Base-by-base conservation (phyloP, 2,888 invertebrate genomes). In the Plebejus argus region DNA sequence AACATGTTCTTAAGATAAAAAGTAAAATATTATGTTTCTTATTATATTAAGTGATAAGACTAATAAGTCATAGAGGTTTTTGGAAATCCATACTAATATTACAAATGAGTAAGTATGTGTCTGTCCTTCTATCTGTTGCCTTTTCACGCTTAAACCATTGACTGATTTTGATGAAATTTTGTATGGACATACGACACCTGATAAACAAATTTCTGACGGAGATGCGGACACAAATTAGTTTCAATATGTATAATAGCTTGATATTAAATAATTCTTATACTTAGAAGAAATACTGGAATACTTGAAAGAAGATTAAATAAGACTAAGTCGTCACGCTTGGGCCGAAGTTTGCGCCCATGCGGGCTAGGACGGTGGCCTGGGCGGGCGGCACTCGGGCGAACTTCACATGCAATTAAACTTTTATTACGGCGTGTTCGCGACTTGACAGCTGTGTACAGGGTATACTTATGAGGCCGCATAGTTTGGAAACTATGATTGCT, bases 371-470 rank as follows among this genome's bases (percentile, higher is more conserved):
- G 53, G 53, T 28, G 28, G 23, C 28, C 45, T 45, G 45, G 10
- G 28, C 28, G 28, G 20, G 66, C 66, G 28, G 28, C 15, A 28
- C 28, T 23, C 66, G 66, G 28, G 6, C 66, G 28, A 66, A 66
- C 66, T 66, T 66, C 28, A 66, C 66, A 66, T 66, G 66, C 66
- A 66, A 66, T 66, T 66, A 66, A 66, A 66, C 28, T 66, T 66
- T 66, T 66, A 66, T 66, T 66, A 66, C 66, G 66, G 61, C 15
- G 61, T 66, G 66, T 33, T 66, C 66, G 66, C 66, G 66, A 66
- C 28, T 66, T 66, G 66, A 66, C 66, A 66, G 28, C 66, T 66
- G 66, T 66, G n/a, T 20, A 33, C 28, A 66, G 28, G 18, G 18
- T 66, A 28, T 61, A 61, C 66, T 66, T 18, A 7, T 28, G 5